Percentiles rank a stretch among this genome's conserved stretches.
Conservation (phyloP, 2,888 invertebrate species). For the Nineta flava region DNA sequence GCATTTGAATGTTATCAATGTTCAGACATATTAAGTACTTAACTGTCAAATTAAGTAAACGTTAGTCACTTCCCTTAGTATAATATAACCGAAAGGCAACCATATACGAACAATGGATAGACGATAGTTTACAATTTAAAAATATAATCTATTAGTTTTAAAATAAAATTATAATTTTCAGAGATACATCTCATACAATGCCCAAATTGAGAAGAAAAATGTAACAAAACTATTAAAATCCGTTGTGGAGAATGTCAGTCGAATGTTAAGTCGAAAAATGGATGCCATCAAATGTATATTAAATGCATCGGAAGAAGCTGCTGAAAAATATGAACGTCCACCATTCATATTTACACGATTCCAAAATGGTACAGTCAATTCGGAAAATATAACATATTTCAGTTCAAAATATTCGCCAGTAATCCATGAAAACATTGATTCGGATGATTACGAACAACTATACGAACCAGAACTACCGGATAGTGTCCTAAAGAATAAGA, state of each 20-base stretch:
- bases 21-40: too few relatives aligned
- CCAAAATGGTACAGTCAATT: constrained; percentile 8
- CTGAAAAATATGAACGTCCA: constrained; percentile 41
- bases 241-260: constrained; percentile 65
- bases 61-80: too few relatives aligned
- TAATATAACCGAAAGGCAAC: too few relatives aligned
- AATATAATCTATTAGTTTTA: too few relatives aligned
- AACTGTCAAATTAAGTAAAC: too few relatives aligned
- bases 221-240: constrained; percentile 62
- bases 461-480: constrained; percentile 18
- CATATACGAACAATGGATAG: too few relatives aligned
- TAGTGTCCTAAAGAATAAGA: constrained; percentile 20
- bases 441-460: constrained; percentile 13
- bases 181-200: constrained; percentile 67
- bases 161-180: constrained; percentile 23
- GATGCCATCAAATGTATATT: constrained; percentile 78
- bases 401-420: constrained; percentile 65
- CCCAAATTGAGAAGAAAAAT: constrained; percentile 63
- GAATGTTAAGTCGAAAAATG: constrained; percentile 76
- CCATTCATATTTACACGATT: constrained; percentile 8
- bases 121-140: too few relatives aligned
- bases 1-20: too few relatives aligned
- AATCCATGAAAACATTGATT: constrained; percentile 16
- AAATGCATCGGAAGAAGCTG: constrained; percentile 52
- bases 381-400: constrained; percentile 42